Percentiles rank a stretch among this genome's conserved stretches.
Evolutionary conservation across 2,797 vertebrate species (phyloP).

Genomic region (Crenichthys baileyi): DNA sequence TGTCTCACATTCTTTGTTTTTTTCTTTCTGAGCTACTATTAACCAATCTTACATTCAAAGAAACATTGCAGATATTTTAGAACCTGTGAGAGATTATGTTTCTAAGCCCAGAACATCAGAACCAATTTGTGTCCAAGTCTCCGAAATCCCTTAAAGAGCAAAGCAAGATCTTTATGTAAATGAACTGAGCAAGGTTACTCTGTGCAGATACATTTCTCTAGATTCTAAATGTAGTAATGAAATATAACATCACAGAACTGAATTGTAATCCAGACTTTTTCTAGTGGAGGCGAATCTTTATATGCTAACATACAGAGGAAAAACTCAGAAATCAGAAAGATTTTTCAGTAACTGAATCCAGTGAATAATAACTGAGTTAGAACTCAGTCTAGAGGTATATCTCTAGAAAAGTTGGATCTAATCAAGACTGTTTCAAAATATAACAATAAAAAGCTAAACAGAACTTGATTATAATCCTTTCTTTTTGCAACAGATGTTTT

Average conservation of each 20-base stretch:
- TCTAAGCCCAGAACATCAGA: background rate
- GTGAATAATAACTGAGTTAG: too few species aligned
- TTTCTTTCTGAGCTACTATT: background rate
- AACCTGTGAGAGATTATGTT: background rate
- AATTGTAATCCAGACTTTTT: too few species aligned
- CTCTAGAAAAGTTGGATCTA: too few species aligned
- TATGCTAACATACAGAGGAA: too few species aligned
- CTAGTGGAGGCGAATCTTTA: too few species aligned
- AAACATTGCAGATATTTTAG: background rate
- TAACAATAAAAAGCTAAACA: background rate
- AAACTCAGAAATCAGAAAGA: too few species aligned
- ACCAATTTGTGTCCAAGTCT: conserved; percentile 11
- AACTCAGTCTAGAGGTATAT: background rate
- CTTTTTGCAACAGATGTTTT: too few species aligned
- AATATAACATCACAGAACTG: too few species aligned
- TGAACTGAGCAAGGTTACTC: conserved; percentile 3
- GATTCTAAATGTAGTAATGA: too few species aligned
- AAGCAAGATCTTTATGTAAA: conserved; percentile 12
- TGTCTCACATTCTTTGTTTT: background rate
- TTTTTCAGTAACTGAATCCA: too few species aligned
- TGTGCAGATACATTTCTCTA: too few species aligned
- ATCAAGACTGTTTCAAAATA: background rate
- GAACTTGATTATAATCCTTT: background rate
- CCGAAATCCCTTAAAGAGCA: background rate
- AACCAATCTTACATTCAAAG: background rate